phyloP scores from a whole-genome alignment of 2,888 invertebrate species.

The Lasiommata megera region DNA sequence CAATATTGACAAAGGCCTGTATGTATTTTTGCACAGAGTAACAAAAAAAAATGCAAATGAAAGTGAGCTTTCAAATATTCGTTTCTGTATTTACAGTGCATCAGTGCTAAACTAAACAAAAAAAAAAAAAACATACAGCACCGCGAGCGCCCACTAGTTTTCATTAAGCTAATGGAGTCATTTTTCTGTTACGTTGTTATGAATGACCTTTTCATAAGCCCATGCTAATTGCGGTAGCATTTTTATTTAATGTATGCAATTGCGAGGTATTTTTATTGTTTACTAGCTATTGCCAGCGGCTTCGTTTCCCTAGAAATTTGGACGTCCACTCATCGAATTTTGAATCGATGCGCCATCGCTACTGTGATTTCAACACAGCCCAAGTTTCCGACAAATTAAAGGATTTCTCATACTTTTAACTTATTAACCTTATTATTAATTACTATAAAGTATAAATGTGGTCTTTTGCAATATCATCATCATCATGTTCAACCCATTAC shows the following conservation, averaged over 20 bases:
- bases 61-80: conserved; percentile 11
- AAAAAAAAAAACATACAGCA: conserved; percentile 36
- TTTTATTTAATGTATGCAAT: neutral
- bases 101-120: conserved; percentile 33
- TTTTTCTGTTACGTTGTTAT: conserved; percentile 59
- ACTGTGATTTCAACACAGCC: no score
- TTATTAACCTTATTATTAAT: no score
- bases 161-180: conserved; percentile 66
- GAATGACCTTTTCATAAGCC: conserved; percentile 36
- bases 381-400: no score
- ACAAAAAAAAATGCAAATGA: conserved; percentile 6
- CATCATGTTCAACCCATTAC: no score
- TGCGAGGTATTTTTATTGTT: no score
- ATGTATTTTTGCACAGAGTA: neutral
- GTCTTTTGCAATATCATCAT: no score
- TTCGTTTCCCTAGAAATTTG: no score
- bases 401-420: no score
- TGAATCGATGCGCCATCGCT: no score
- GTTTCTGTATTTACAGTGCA: conserved; percentile 34
- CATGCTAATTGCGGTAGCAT: conserved; percentile 3
- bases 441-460: no score
- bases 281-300: no score
- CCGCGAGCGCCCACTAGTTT: conserved; percentile 68
- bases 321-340: no score
- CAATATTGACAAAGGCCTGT: neutral